phyloP scores from a whole-genome alignment of 2,113 vertebrate genomes.

The Machaerirhynchus nigripectus region DNA sequence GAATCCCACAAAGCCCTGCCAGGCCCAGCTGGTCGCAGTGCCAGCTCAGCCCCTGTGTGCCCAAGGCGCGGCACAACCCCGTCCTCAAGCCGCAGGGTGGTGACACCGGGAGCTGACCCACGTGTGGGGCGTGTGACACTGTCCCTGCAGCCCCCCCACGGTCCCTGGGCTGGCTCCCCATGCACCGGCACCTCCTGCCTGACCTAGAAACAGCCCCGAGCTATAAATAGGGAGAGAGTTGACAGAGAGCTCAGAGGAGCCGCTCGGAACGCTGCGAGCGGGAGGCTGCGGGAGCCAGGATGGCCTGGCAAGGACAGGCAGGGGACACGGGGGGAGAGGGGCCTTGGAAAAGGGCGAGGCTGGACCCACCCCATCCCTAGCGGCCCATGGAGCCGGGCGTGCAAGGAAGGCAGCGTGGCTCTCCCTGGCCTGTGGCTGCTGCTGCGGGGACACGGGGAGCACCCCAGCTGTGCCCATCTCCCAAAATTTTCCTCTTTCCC shows the following conservation, averaged over 20 bases:
- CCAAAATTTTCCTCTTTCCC: rapidly evolving
- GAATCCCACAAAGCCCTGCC: neutral
- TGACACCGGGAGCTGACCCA: neutral
- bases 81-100: rapidly evolving
- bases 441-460: rapidly evolving
- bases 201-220: constrained; percentile 53
- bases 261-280: neutral
- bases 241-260: neutral
- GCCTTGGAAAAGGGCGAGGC: neutral
- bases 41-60: neutral
- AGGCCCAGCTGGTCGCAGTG: neutral
- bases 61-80: neutral
- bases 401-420: neutral
- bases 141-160: rapidly evolving
- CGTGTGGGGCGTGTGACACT: rapidly evolving
- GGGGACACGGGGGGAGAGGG: neutral
- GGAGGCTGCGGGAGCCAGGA: neutral
- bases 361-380: neutral
- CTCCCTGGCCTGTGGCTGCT: neutral
- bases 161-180: neutral
- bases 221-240: constrained; percentile 17
- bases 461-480: neutral
- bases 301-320: neutral
- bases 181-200: neutral
- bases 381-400: rapidly evolving